Evolutionary conservation across 1,140 invertebrate species (phyloP).

Genomic region (Sinonovacula constricta): DNA sequence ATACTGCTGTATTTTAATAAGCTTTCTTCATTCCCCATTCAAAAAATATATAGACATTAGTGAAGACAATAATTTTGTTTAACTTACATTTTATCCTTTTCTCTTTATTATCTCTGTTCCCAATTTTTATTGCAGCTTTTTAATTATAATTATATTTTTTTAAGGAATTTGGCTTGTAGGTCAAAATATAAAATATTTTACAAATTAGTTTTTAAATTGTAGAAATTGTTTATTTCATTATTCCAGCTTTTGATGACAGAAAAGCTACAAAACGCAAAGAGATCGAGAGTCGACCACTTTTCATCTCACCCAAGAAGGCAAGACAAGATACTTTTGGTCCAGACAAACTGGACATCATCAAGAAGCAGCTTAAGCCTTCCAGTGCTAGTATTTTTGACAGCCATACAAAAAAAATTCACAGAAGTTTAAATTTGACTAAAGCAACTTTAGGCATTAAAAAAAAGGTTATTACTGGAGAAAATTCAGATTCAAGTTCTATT

Average conservation of each 20-base stretch:
- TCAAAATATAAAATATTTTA: background rate
- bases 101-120: background rate
- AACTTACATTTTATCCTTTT: background rate
- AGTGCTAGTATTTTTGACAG: no score
- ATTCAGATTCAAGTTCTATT: no score
- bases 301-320: slow-evolving; percentile 6
- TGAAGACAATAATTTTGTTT: background rate
- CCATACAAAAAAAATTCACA: no score
- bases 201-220: background rate
- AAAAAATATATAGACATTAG: no score
- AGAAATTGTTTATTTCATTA: background rate
- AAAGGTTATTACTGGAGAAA: no score
- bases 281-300: slow-evolving; percentile 39
- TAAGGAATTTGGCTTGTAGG: background rate
- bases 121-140: background rate
- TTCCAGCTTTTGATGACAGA: slow-evolving; percentile 49
- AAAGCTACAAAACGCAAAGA: slow-evolving; percentile 43
- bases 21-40: no score
- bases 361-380: slow-evolving; percentile 10
- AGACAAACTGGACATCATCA: slow-evolving; percentile 24
- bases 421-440: no score
- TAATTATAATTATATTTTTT: background rate
- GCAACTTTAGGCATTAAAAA: no score
- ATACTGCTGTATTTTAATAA: no score
- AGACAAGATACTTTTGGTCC: background rate